Percentiles rank a stretch among this genome's conserved stretches.
Conservation (phyloP, 1,140 invertebrate genomes). For the Marisa cornuarietis region DNA sequence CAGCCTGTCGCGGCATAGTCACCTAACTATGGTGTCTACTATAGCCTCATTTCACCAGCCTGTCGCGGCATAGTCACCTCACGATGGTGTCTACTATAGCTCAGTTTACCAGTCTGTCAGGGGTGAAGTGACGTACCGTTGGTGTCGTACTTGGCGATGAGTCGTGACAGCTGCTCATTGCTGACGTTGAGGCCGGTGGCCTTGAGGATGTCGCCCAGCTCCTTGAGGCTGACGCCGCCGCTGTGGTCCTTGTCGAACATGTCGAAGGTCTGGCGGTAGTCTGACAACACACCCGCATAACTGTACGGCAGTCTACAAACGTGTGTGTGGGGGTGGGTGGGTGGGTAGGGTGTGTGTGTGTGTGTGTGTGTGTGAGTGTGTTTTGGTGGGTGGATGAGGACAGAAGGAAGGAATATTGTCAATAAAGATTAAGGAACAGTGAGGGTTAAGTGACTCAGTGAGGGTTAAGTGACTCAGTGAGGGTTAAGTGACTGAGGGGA, state of each 20-base stretch:
- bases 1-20: not conserved
- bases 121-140: conserved; percentile 71
- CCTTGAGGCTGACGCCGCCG: conserved; percentile 92
- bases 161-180: conserved; percentile 89
- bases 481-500: no score
- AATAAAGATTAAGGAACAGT: no score
- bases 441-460: no score
- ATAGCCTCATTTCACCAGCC: not conserved
- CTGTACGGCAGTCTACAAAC: no score
- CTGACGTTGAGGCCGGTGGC: conserved; percentile 92
- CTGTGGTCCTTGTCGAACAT: conserved; percentile 82
- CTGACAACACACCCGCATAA: not conserved
- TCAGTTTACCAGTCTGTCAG: not conserved
- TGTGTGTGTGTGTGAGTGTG: no score
- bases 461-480: no score
- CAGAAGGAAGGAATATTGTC: no score
- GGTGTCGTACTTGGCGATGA: conserved; percentile 90
- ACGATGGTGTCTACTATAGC: no score
- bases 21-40: not conserved
- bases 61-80: not conserved
- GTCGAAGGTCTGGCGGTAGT: conserved; percentile 14
- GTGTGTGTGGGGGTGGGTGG: no score
- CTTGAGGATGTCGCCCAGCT: conserved; percentile 92
- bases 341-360: no score
- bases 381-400: no score